phyloP scores from a whole-genome alignment of 2,113 vertebrate species.

The Protobothrops flavoviridis region DNA sequence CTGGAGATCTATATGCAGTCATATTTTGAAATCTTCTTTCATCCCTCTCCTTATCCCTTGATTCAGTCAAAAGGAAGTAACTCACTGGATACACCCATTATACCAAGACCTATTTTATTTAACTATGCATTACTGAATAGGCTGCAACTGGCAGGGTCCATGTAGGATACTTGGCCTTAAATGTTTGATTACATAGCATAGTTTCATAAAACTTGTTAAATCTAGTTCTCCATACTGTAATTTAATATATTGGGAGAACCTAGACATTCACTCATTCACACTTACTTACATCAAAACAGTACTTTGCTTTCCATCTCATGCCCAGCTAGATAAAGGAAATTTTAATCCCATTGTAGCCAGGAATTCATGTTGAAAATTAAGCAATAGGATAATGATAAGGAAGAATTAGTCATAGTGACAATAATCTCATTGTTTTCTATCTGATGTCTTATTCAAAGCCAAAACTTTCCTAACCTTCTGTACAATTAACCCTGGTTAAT shows the following conservation, averaged over 20 bases:
- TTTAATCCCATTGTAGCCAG: neutral
- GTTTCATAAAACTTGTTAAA: neutral
- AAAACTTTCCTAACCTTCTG: neutral
- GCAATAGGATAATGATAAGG: neutral
- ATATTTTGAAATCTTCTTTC: neutral
- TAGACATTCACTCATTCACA: neutral
- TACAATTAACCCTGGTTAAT: neutral
- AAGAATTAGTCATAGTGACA: neutral
- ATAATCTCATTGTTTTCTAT: neutral
- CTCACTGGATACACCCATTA: neutral
- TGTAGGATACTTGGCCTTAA: neutral
- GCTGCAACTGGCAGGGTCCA: neutral
- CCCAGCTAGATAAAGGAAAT: neutral
- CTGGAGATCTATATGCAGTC: neutral
- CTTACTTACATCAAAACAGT: neutral
- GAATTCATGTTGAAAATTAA: neutral
- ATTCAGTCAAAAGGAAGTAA: neutral
- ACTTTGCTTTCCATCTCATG: neutral
- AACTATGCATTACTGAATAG: neutral
- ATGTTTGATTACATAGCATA: neutral
- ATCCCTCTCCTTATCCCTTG: neutral
- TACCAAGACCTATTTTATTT: neutral
- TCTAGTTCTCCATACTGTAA: neutral
- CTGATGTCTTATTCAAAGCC: neutral
- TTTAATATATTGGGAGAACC: neutral